Evolutionary conservation across 92 coral and sea anemone genomes (phyloP).

Genomic region (Actinernus sp.): DNA sequence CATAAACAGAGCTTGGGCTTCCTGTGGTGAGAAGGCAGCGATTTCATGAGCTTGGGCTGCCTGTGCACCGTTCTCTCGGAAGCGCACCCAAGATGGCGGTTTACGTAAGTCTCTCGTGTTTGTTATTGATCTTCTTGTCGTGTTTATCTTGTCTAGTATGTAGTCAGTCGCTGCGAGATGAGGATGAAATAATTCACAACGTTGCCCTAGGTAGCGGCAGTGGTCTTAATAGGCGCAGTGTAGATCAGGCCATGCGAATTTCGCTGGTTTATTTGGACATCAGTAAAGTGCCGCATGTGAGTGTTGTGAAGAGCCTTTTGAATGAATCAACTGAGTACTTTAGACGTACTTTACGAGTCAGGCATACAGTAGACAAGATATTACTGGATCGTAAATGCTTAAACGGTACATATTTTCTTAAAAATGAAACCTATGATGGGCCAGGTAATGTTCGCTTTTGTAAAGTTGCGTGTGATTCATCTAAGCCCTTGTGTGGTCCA

Average conservation of each 20-base stretch:
- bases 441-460: constrained; percentile 78
- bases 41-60: too few species aligned
- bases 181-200: constrained; percentile 79
- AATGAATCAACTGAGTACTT: constrained; percentile 72
- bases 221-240: constrained; percentile 59
- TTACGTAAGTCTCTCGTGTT: constrained; percentile 10
- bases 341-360: constrained; percentile 70
- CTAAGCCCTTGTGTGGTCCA: constrained; percentile 75
- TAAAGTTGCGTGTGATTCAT: constrained; percentile 57
- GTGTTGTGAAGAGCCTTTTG: constrained; percentile 52
- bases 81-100: constrained; percentile 66
- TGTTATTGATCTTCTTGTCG: constrained; percentile 22
- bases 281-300: constrained; percentile 30
- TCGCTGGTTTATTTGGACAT: constrained; percentile 64
- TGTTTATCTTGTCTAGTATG: constrained; percentile 7
- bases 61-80: too few species aligned
- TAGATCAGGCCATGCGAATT: constrained; percentile 79
- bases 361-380: constrained; percentile 66
- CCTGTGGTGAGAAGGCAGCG: too few species aligned
- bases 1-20: too few species aligned
- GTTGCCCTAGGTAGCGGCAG: constrained; percentile 59
- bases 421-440: constrained; percentile 47
- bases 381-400: constrained; percentile 82
- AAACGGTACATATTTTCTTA: constrained; percentile 52
- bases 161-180: constrained; percentile 60